Conservation (phyloP, 53 echinoderm and acorn worm genomes). For the Hippasteria phrygiana region DNA sequence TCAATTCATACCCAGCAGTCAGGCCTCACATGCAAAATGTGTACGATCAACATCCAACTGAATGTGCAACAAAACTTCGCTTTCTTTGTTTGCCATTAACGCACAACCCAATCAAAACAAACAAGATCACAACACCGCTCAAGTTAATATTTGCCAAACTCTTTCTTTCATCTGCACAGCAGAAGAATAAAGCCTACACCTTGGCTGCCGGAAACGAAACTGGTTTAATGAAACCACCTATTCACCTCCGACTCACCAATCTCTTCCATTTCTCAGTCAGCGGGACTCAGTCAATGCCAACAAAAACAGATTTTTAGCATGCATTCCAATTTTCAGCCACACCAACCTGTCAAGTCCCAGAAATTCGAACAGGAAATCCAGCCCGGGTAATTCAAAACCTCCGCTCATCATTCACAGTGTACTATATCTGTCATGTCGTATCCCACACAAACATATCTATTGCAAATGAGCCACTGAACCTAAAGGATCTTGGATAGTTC, state of each 20-base stretch:
- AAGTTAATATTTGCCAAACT: too few species aligned
- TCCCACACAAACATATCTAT: slow-evolving; percentile 50
- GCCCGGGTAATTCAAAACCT: slow-evolving; percentile 2
- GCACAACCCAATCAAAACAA: too few species aligned
- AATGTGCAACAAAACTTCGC: too few species aligned
- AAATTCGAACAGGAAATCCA: slow-evolving; percentile 6
- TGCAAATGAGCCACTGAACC: slow-evolving; percentile 39
- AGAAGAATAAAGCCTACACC: too few species aligned
- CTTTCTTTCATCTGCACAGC: too few species aligned
- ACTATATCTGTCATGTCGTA: slow-evolving; percentile 37
- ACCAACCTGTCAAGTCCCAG: neutral
- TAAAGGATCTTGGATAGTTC: neutral
- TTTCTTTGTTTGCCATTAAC: too few species aligned
- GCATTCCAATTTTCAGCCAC: neutral
- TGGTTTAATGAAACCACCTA: neutral
- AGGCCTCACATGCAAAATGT: too few species aligned
- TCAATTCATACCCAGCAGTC: too few species aligned
- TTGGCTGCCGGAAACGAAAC: too few species aligned
- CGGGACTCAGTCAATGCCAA: neutral
- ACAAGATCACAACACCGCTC: too few species aligned
- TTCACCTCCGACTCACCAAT: neutral
- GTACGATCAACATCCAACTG: too few species aligned
- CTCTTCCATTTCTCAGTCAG: too few species aligned
- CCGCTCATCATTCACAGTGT: slow-evolving; percentile 35
- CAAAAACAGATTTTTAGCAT: neutral